phyloP scores from a whole-genome alignment of 2,113 vertebrate genomes.

The Nettapus auritus region DNA sequence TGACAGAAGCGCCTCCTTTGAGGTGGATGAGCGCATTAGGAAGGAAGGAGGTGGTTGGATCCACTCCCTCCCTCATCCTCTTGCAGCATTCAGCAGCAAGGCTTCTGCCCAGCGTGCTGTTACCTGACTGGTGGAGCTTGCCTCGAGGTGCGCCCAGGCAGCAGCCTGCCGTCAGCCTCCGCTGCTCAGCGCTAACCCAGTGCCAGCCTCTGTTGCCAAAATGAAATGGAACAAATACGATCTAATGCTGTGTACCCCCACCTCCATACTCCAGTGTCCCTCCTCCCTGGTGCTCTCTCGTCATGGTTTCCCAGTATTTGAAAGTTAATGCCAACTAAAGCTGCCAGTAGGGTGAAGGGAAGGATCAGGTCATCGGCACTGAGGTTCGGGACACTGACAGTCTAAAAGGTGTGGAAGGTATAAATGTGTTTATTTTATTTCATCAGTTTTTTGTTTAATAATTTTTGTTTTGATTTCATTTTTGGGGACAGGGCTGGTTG shows the following conservation, averaged over 20 bases:
- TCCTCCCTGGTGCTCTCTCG: accelerated
- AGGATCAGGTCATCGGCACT: neutral
- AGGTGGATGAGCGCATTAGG: neutral
- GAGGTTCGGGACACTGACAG: neutral
- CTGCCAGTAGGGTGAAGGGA: neutral
- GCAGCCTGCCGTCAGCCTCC: neutral
- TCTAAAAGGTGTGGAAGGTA: neutral
- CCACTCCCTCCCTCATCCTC: neutral
- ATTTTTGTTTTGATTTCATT: neutral
- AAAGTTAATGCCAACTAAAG: neutral
- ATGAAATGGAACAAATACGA: neutral
- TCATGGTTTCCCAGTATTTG: neutral
- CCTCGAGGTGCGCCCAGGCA: accelerated
- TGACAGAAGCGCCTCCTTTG: neutral
- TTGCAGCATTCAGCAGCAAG: neutral
- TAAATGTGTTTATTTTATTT: neutral
- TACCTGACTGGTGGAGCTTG: neutral
- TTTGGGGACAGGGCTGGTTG: neutral
- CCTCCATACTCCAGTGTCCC: accelerated
- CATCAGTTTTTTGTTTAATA: neutral
- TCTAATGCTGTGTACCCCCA: neutral
- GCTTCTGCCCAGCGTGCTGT: neutral
- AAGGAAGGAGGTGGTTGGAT: accelerated
- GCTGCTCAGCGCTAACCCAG: neutral
- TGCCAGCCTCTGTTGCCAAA: neutral